phyloP scores from a whole-genome alignment of 2,113 vertebrate species.

The Ginglymostoma cirratum region DNA sequence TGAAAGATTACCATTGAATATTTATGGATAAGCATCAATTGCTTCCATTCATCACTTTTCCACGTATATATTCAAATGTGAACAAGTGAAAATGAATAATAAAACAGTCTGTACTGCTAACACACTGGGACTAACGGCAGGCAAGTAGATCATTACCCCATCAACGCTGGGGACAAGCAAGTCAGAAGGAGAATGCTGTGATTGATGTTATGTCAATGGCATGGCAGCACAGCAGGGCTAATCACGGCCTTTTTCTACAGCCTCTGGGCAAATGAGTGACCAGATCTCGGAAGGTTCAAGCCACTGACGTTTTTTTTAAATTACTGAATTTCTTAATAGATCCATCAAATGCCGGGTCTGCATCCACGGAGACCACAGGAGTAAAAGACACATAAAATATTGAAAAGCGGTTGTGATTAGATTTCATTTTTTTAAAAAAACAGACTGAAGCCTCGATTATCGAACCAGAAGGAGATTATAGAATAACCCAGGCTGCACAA shows the following conservation, averaged over 20 bases:
- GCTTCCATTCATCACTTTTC: conserved; percentile 18
- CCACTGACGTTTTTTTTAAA: background rate
- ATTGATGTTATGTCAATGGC: background rate
- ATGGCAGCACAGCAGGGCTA: background rate
- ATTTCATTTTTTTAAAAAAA: background rate
- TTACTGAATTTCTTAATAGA: background rate
- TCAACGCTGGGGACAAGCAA: background rate
- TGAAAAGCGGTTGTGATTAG: background rate
- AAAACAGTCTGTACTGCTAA: background rate
- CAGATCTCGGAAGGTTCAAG: background rate
- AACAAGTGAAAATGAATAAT: conserved; percentile 17
- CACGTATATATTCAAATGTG: conserved; percentile 25
- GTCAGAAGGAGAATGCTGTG: background rate
- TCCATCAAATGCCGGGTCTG: background rate
- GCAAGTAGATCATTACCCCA: conserved; percentile 29
- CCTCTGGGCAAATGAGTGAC: background rate
- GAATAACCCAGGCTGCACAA: background rate
- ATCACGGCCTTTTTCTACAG: background rate
- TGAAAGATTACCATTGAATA: conserved; percentile 13
- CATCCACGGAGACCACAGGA: background rate
- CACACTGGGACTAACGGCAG: background rate
- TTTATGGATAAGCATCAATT: conserved; percentile 27
- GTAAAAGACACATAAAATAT: background rate
- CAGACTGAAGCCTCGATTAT: background rate
- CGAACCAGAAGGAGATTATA: background rate